phyloP scores from a whole-genome alignment of 2,113 vertebrate species.

The Anser brachyrhynchus region DNA sequence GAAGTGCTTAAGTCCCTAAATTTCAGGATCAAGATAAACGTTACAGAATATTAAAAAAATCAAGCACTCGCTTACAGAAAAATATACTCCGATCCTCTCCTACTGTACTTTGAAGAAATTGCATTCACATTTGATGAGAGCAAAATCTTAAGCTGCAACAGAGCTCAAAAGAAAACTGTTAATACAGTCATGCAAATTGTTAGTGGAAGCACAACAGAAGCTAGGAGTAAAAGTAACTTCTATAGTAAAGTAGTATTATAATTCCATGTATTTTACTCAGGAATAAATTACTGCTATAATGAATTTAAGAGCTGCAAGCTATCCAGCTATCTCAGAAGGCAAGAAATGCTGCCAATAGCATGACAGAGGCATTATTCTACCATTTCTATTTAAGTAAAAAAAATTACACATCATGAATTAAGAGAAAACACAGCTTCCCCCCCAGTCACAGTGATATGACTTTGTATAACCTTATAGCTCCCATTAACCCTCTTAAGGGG shows the following conservation, averaged over 20 bases:
- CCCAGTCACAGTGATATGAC: not conserved
- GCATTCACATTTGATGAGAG: not conserved
- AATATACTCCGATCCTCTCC: not conserved
- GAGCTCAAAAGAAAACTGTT: not conserved
- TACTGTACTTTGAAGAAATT: not conserved
- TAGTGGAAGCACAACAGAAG: not conserved
- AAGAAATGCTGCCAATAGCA: slow-evolving; percentile 7
- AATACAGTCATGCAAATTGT: not conserved
- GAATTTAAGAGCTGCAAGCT: slow-evolving; percentile 31
- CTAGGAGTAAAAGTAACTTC: not conserved
- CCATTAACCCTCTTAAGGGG: not conserved
- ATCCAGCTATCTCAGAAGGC: slow-evolving; percentile 27
- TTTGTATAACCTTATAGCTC: not conserved
- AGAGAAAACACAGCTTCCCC: not conserved
- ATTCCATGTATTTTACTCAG: not conserved
- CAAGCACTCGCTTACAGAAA: not conserved
- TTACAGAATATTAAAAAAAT: no score
- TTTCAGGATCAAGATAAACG: not conserved
- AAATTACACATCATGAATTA: not conserved
- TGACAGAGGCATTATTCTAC: not conserved
- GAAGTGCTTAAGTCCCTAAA: not conserved
- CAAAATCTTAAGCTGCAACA: not conserved
- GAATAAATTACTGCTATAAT: slow-evolving; percentile 26
- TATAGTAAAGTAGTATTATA: not conserved
- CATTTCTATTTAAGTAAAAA: not conserved